Conservation (phyloP, 1,140 invertebrate genomes). For the Triops cancriformis region DNA sequence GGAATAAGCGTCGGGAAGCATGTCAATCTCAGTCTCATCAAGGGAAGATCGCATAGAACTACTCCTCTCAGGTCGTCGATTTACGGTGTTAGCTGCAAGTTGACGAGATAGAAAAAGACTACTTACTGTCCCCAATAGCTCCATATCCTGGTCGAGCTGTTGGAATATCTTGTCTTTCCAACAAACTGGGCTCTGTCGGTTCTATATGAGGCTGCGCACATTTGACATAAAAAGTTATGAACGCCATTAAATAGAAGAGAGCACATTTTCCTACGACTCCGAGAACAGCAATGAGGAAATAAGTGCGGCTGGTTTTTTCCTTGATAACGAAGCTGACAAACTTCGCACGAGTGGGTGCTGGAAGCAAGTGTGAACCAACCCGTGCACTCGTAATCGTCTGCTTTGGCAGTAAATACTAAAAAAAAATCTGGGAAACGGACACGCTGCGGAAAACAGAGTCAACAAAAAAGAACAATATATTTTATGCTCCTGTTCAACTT, state of each 20-base stretch:
- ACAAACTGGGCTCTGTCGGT: no score
- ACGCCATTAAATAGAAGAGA: conserved; percentile 51
- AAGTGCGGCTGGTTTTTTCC: no score
- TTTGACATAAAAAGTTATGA: conserved; percentile 40
- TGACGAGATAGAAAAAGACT: conserved; percentile 18
- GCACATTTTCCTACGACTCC: conserved; percentile 46
- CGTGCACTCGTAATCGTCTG: conserved; percentile 56
- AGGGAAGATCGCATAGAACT: conserved; percentile 44
- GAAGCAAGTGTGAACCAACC: conserved; percentile 36
- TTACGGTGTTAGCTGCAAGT: conserved; percentile 7
- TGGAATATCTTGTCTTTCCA: conserved; percentile 23
- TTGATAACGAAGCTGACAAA: conserved; percentile 46
- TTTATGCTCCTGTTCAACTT: no score
- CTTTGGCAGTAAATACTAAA: no score
- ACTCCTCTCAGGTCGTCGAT: conserved; percentile 20
- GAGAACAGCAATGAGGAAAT: no score
- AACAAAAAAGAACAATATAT: conserved; percentile 21
- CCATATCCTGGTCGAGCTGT: conserved; percentile 21
- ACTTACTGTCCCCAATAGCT: conserved; percentile 18
- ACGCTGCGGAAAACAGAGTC: conserved; percentile 45
- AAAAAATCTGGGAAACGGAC: no score
- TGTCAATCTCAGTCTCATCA: conserved; percentile 58
- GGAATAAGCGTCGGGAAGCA: conserved; percentile 52
- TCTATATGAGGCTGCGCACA: conserved; percentile 42
- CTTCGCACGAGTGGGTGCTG: conserved; percentile 43